These are phyloP conservation scores for Rhimphoctona megacephalus DNA, from an alignment of 2,888 invertebrate genomes.

Conservation along the genomic window DNA sequence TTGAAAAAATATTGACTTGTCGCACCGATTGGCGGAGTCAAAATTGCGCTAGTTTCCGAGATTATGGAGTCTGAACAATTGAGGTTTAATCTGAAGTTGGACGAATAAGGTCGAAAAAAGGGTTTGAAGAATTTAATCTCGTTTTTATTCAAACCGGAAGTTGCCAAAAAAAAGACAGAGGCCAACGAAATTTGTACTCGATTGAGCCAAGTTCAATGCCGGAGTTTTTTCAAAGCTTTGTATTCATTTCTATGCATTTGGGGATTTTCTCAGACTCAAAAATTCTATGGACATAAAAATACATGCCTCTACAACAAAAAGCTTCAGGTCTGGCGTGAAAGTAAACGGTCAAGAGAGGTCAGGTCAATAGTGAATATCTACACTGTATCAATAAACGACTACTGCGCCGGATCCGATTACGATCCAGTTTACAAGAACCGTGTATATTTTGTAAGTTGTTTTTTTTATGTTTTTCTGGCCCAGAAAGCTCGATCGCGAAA, in stretches of 20 bases:
- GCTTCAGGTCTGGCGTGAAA: conserved; percentile 22
- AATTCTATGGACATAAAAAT: not conserved
- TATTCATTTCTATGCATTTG: not conserved
- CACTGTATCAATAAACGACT: conserved; percentile 41
- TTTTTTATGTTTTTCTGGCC: not conserved
- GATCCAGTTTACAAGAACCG: not conserved
- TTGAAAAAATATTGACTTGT: not conserved
- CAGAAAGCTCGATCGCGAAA: conserved; percentile 6
- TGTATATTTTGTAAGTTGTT: conserved; percentile 47
- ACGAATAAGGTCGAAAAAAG: not conserved
- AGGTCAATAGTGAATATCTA: conserved; percentile 63
- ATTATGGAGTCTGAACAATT: not conserved
- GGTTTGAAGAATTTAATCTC: not conserved
- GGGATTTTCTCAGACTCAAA: not conserved
- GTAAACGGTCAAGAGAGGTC: conserved; percentile 62
- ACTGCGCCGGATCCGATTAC: conserved; percentile 32
- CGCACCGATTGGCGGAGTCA: not conserved
- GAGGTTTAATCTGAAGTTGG: not conserved
- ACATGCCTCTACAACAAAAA: not conserved
- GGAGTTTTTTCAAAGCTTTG: not conserved
- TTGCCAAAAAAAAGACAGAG: not conserved
- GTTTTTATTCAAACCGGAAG: not conserved
- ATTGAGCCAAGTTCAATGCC: not conserved
- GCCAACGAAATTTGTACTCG: not conserved
- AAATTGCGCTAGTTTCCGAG: not conserved